Base-by-base conservation (phyloP, 2,797 vertebrate genomes). In the Triplophysa bombifrons region DNA sequence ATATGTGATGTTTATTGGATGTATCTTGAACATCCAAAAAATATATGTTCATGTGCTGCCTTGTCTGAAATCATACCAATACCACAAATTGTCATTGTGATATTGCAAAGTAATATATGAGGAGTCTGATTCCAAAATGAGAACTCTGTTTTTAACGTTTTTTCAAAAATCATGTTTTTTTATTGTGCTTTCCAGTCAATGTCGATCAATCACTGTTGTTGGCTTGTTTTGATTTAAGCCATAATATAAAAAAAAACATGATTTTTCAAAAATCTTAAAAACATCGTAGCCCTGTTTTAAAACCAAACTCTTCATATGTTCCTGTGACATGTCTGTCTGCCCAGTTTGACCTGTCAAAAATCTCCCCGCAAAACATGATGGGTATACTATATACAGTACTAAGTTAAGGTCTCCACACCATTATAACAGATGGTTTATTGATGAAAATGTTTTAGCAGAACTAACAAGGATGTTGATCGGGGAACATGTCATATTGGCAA, bases 21-120 rank as follows among this genome's bases (percentile, higher is more conserved):
- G 65, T 53, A 74, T 10, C 9, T 22, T 58, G 51, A 14, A 6
- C 48, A 38, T 78, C 67, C 30, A 63, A 70, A 71, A 8, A 13
- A 48, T 71, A 48, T 71, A 30, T 78, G 20, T 55, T 55, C 69
- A 65, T 72, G 34, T 72, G 46, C 27, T 78, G 68, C 77, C 77
- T 72, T 44, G 46, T 71, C 56, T 64, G 56, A 78, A 72, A 55
- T 55, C 34, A 55, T 66, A 56, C 22, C 48, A 63, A 19, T 55
- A 71, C 16, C 60, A 30, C 60, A 34, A 7, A 16, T 61, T 2
- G 14, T 30, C 25, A 63, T 34, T 63, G 6, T 30, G 27, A 34
- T 63, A 14, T 63, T 63, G 25, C 27, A 34, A 19, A 63, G 60
- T 63, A 34, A 63, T 63, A 34, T 6, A 4, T 30, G 30, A 30